Evolutionary conservation across 2,888 invertebrate genomes (phyloP).

Genomic region (Hypena proboscidalis): DNA sequence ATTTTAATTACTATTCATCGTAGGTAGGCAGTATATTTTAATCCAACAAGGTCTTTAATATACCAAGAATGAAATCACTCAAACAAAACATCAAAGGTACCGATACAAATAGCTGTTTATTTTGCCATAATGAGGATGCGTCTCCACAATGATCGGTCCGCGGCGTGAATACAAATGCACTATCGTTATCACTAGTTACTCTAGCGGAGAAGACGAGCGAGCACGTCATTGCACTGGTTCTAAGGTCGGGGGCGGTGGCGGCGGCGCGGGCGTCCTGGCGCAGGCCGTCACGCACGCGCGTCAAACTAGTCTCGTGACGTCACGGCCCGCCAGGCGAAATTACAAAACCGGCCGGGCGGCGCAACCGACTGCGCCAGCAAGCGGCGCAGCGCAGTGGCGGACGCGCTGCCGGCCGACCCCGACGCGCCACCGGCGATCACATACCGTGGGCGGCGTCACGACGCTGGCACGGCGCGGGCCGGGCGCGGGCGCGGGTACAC

Average conservation of each 20-base stretch:
- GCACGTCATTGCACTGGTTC: conserved; percentile 78
- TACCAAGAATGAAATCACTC: conserved; percentile 5
- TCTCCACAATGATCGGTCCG: conserved; percentile 22
- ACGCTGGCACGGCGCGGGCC: conserved; percentile 71
- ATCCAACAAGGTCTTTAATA: conserved; percentile 3
- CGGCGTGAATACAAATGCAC: conserved; percentile 26
- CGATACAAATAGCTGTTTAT: conserved; percentile 13
- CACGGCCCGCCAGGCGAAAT: conserved; percentile 81
- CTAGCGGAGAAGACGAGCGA: conserved; percentile 60
- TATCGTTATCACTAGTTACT: conserved; percentile 43
- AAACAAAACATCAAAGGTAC: conserved; percentile 8
- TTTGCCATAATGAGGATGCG: conserved; percentile 8
- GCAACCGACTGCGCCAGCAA: conserved; percentile 65
- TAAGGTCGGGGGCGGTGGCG: conserved; percentile 78
- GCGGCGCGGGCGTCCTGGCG: conserved; percentile 74
- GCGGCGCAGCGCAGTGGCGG: conserved; percentile 78
- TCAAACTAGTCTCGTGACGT: conserved; percentile 84
- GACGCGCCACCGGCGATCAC: conserved; percentile 77
- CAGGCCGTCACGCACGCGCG: conserved; percentile 79
- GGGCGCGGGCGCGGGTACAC: conserved; percentile 75
- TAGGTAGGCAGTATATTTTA: conserved; percentile 1
- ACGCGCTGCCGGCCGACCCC: conserved; percentile 82
- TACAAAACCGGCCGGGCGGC: conserved; percentile 81
- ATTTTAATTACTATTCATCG: conserved; percentile 14
- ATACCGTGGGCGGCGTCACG: conserved; percentile 83